Percentiles rank a stretch among this genome's conserved stretches.
Conservation (phyloP, 2,113 vertebrate species). For the Petroica traversi region DNA sequence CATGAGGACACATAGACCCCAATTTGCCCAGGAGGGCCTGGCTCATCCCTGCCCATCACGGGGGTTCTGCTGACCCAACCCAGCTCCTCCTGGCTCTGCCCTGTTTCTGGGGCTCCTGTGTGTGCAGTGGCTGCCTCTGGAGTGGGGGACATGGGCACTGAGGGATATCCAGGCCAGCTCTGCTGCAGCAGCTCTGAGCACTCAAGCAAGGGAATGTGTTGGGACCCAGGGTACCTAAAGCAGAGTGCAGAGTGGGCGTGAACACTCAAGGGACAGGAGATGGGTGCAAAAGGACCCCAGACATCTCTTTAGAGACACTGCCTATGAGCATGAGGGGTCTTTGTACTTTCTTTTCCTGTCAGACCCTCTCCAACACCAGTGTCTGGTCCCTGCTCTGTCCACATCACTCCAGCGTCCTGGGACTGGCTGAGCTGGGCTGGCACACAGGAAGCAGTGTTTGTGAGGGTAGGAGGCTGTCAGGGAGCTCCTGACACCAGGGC, state of each 20-base stretch:
- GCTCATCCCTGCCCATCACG: accelerated
- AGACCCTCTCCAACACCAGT: neutral
- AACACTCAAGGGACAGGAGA: neutral
- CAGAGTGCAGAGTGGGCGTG: neutral
- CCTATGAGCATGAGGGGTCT: neutral
- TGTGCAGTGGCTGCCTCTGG: neutral
- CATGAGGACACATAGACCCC: neutral
- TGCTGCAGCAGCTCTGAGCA: neutral
- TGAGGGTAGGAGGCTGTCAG: neutral
- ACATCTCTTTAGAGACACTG: neutral
- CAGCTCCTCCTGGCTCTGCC: neutral
- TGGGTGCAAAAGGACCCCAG: neutral
- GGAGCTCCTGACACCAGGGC: neutral
- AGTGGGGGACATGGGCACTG: neutral
- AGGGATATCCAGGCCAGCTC: neutral
- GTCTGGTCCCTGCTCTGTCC: neutral
- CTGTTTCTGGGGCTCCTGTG: neutral
- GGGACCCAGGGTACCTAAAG: neutral
- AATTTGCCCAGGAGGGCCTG: neutral
- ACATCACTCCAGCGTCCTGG: accelerated
- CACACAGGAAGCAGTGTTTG: neutral
- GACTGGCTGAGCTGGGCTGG: neutral
- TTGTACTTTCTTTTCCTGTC: neutral
- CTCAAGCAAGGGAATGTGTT: neutral
- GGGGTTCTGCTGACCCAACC: neutral